Percentiles rank a stretch among this genome's conserved stretches.
Conservation (phyloP, 2,797 vertebrate species). For the Cuculus canorus region DNA sequence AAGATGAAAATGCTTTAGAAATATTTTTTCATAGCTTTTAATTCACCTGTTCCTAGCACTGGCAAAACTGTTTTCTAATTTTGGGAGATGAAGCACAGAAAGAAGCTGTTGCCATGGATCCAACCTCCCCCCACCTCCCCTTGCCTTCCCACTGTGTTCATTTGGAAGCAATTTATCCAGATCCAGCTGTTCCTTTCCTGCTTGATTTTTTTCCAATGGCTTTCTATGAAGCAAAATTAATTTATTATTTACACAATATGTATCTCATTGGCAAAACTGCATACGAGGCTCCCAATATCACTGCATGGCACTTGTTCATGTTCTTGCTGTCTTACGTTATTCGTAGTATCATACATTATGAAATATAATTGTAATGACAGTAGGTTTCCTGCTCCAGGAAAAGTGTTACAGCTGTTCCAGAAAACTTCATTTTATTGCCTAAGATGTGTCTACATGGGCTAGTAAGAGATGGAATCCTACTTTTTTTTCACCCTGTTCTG, state of each 20-base stretch:
- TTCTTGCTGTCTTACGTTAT: background rate
- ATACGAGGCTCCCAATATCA: background rate
- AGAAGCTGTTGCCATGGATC: slow-evolving; percentile 35
- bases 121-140: no score
- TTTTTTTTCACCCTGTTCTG: background rate
- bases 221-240: background rate
- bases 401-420: background rate
- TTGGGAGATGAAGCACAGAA: background rate
- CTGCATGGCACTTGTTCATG: background rate
- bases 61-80: background rate
- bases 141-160: background rate
- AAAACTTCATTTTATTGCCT: background rate
- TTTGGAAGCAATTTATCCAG: background rate
- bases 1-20: background rate
- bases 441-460: background rate
- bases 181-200: background rate
- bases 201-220: background rate
- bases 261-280: background rate
- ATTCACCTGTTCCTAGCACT: background rate
- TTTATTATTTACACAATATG: background rate
- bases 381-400: background rate
- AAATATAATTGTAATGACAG: background rate
- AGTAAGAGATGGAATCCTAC: background rate
- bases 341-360: background rate
- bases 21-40: background rate